Conservation (phyloP, 2,113 vertebrate species). For the Microcebus lehilahytsara region DNA sequence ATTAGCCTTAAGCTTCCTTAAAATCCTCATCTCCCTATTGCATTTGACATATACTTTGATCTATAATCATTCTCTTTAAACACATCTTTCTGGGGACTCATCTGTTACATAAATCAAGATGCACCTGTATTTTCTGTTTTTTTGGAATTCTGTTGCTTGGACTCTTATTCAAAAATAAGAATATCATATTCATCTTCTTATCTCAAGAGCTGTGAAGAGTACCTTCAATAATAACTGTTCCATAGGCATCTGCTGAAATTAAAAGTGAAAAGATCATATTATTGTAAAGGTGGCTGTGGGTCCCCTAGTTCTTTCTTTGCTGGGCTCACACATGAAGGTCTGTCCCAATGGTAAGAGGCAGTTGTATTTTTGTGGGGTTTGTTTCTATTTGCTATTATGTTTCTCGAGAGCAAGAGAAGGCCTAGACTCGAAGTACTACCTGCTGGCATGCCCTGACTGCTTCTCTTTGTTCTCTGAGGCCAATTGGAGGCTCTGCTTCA, state of each 20-base stretch:
- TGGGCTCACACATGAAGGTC: neutral
- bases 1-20: slow-evolving; percentile 6
- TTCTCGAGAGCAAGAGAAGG: neutral
- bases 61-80: slow-evolving; percentile 21
- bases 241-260: neutral
- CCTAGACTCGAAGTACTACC: neutral
- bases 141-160: slow-evolving; percentile 18
- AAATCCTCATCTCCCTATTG: neutral
- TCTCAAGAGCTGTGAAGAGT: neutral
- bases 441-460: neutral
- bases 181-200: slow-evolving; percentile 11
- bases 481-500: neutral
- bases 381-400: neutral
- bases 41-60: neutral
- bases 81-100: neutral
- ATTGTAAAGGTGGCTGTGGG: neutral
- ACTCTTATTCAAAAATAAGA: neutral
- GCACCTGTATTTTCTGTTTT: neutral
- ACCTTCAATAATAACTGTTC: neutral
- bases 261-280: neutral
- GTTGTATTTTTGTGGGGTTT: neutral
- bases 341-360: neutral
- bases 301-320: neutral
- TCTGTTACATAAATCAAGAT: neutral
- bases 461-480: neutral